These are phyloP conservation scores for Hydrophis major DNA, from an alignment of 2,797 vertebrate genomes.

Conservation along the genomic window DNA sequence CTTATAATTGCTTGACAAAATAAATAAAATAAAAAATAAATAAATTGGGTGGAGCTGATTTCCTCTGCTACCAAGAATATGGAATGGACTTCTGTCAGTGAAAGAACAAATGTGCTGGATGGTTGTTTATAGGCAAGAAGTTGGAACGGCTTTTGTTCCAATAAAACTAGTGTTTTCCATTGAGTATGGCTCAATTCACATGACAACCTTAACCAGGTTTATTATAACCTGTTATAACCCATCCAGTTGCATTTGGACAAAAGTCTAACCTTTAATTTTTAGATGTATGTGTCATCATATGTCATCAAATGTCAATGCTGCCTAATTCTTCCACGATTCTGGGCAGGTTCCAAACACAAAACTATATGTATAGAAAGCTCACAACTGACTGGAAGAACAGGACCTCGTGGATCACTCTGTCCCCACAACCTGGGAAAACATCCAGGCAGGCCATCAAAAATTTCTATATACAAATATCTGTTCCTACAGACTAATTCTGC, in stretches of 20 bases:
- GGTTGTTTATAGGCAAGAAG: not conserved
- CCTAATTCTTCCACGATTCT: not conserved
- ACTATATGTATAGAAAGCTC: not conserved
- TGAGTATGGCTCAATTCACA: not conserved
- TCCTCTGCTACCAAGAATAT: not conserved
- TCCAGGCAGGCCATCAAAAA: not conserved
- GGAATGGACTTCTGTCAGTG: not conserved
- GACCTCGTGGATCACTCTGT: not conserved
- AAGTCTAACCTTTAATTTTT: not conserved
- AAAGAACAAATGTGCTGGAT: not conserved
- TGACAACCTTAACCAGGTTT: not conserved
- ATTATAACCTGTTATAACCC: not conserved
- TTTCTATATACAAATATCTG: not conserved
- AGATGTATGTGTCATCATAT: not conserved
- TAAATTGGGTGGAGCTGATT: not conserved
- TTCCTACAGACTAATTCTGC: not conserved
- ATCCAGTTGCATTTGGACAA: not conserved
- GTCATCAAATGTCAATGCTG: not conserved
- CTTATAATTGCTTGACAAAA: no score
- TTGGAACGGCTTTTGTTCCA: not conserved
- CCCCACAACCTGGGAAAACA: not conserved
- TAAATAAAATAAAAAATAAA: no score
- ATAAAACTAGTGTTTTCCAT: not conserved
- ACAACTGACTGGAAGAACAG: not conserved
- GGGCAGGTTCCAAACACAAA: not conserved